These are phyloP conservation scores for Vombatus ursinus DNA, from an alignment of 2,113 vertebrate species.

Conservation along the genomic window DNA sequence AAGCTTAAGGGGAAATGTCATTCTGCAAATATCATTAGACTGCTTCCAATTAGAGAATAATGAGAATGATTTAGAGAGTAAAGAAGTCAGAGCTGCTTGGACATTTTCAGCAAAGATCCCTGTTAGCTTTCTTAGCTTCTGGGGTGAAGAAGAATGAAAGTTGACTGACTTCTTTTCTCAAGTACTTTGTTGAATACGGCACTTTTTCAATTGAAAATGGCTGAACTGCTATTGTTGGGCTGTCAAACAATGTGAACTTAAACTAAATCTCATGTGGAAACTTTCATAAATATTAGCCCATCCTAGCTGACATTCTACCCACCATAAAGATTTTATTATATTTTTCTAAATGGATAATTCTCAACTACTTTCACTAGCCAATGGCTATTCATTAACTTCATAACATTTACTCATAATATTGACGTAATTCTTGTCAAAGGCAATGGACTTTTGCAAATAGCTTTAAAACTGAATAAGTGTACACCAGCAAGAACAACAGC, in stretches of 20 bases:
- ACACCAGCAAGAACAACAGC: background rate
- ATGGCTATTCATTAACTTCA: slow-evolving; percentile 6
- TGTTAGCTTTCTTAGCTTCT: background rate
- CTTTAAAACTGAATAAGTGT: slow-evolving; percentile 18
- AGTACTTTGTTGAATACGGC: slow-evolving; percentile 3
- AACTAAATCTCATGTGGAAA: slow-evolving; percentile 23
- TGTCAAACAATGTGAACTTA: slow-evolving; percentile 14
- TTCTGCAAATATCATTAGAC: slow-evolving; percentile 11
- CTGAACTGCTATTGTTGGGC: slow-evolving; percentile 8
- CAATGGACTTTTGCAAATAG: slow-evolving; percentile 38
- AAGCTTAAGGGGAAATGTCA: slow-evolving; percentile 9
- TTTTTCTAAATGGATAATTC: background rate
- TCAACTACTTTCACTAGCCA: slow-evolving; percentile 6
- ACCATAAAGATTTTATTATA: slow-evolving; percentile 9
- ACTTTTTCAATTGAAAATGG: background rate
- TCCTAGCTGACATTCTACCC: background rate
- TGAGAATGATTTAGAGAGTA: background rate
- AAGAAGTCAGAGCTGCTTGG: background rate
- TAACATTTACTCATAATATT: slow-evolving; percentile 49
- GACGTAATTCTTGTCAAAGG: slow-evolving; percentile 22
- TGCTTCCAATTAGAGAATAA: background rate
- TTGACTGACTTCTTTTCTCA: background rate
- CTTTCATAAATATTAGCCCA: background rate
- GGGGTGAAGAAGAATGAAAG: background rate
- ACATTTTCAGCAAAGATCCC: background rate